These are phyloP conservation scores for Bemisia tabaci DNA, from an alignment of 1,140 invertebrate genomes.

Conservation along the genomic window DNA sequence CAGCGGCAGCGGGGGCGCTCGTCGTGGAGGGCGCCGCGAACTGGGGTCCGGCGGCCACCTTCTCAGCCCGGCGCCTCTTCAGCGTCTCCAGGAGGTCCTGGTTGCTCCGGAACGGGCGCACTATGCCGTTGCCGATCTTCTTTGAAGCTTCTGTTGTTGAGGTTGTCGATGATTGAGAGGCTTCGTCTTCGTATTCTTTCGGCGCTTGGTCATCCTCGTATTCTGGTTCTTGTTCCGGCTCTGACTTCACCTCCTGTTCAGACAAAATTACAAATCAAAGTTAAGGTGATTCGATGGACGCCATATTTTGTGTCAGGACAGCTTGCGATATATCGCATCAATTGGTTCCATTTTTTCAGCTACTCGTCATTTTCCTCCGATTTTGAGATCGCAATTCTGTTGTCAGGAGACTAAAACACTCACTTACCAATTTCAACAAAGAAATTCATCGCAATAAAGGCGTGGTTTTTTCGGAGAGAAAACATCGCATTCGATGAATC, in stretches of 20 bases:
- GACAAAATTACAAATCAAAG: too few relatives aligned
- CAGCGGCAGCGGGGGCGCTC: neutral
- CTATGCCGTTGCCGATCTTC: conserved; percentile 6
- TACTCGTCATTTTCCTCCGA: too few relatives aligned
- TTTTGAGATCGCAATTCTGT: too few relatives aligned
- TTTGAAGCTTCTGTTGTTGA: neutral
- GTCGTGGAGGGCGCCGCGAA: neutral
- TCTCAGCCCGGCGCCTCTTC: conserved; percentile 13
- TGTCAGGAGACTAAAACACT: too few relatives aligned
- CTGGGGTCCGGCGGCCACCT: neutral
- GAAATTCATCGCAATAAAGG: too few relatives aligned
- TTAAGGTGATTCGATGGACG: too few relatives aligned
- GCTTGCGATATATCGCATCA: too few relatives aligned
- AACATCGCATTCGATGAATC: too few relatives aligned
- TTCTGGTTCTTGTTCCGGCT: neutral
- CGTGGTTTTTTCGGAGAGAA: too few relatives aligned
- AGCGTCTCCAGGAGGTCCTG: conserved; percentile 18
- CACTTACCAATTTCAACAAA: too few relatives aligned
- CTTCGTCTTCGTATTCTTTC: neutral
- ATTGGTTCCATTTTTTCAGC: too few relatives aligned
- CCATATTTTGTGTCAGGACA: too few relatives aligned
- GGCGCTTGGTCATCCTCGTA: neutral
- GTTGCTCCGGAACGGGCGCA: conserved; percentile 19
- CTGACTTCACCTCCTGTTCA: neutral
- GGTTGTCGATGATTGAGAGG: neutral